A percentile compares a stretch with the other conserved stretches of the same genome.
These are phyloP conservation scores for Drosophila anomelani DNA, from an alignment of 2,888 invertebrate genomes.

Conservation along the genomic window DNA sequence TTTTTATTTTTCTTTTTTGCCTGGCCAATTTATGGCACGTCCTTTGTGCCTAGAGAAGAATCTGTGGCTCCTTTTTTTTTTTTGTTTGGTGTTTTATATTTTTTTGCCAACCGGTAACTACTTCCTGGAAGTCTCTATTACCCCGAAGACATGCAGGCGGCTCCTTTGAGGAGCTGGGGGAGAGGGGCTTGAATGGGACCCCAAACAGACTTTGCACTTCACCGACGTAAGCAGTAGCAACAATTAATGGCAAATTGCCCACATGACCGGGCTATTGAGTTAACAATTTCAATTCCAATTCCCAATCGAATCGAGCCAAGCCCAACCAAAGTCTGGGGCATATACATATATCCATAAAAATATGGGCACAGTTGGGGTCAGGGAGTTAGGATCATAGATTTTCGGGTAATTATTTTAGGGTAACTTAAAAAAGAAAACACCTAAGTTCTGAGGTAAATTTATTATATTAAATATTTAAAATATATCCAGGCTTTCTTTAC, in stretches of 20 bases:
- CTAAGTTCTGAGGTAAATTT: background rate
- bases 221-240: background rate
- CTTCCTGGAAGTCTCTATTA: slow-evolving; percentile 72
- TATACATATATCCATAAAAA: background rate
- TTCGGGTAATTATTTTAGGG: background rate
- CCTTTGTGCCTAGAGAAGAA: slow-evolving; percentile 42
- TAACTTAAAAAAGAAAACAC: background rate
- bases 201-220: slow-evolving; percentile 10
- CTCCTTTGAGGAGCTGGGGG: slow-evolving; percentile 16
- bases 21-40: slow-evolving; percentile 67
- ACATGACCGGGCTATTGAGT: slow-evolving; percentile 1
- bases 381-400: background rate
- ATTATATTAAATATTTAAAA: background rate
- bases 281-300: slow-evolving; percentile 1
- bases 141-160: slow-evolving; percentile 24
- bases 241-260: slow-evolving; percentile 23
- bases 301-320: slow-evolving; percentile 2
- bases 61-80: slow-evolving; percentile 7
- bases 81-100: background rate
- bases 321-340: slow-evolving; percentile 5
- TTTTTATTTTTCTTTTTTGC: slow-evolving; percentile 13
- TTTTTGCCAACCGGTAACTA: slow-evolving; percentile 52
- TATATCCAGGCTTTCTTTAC: background rate
- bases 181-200: background rate
- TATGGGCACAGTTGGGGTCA: background rate